A percentile compares a stretch with the other conserved stretches of the same genome.
Evolutionary conservation across 2,888 invertebrate species (phyloP).

Genomic region (Athetis lepigone): DNA sequence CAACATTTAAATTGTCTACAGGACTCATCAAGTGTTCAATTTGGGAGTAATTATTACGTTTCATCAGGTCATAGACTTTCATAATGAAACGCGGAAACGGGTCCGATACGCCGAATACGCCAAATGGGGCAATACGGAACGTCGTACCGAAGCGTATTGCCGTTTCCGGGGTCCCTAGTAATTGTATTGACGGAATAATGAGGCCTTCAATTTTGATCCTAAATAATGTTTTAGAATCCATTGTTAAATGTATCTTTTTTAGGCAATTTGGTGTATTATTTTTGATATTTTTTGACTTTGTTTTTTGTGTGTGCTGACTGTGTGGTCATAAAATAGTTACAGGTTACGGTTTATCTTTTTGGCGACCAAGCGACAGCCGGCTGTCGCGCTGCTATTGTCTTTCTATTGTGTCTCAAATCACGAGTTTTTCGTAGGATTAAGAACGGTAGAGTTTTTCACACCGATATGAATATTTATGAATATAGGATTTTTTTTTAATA

Average conservation of each 20-base stretch:
- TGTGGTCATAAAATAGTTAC: too few relatives aligned
- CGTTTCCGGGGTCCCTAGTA: conserved; percentile 24
- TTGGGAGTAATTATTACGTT: conserved; percentile 54
- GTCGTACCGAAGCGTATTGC: conserved; percentile 39
- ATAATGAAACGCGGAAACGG: conserved; percentile 46
- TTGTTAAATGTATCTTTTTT: background rate
- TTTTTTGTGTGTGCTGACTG: too few relatives aligned
- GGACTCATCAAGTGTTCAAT: conserved; percentile 51
- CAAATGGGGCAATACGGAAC: conserved; percentile 48
- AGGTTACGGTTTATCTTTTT: too few relatives aligned
- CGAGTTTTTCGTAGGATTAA: too few relatives aligned
- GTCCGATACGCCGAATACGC: conserved; percentile 36
- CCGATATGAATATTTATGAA: too few relatives aligned
- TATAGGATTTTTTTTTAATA: too few relatives aligned
- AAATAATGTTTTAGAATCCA: conserved; percentile 31
- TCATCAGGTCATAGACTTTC: conserved; percentile 45
- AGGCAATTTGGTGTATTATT: background rate
- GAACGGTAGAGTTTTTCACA: too few relatives aligned
- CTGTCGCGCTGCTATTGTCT: too few relatives aligned
- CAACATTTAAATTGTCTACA: conserved; percentile 42
- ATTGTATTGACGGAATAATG: conserved; percentile 51
- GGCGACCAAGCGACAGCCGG: too few relatives aligned
- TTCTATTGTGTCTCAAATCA: too few relatives aligned
- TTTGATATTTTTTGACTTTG: background rate
- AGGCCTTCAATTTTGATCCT: conserved; percentile 31